Evolutionary conservation across 2,113 vertebrate species (phyloP).

Genomic region (Zingel zingel): DNA sequence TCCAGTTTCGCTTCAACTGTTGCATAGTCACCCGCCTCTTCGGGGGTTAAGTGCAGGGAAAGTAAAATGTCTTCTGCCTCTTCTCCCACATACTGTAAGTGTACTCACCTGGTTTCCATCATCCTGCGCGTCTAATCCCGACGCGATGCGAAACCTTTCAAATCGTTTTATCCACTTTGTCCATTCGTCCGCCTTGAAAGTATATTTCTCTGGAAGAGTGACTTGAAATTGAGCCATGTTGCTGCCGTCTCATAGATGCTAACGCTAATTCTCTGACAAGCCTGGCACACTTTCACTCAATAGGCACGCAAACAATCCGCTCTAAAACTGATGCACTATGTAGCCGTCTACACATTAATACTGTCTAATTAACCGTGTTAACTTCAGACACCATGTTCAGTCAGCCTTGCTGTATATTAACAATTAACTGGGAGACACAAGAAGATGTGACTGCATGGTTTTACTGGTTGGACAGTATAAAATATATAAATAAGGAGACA

Average conservation of each 20-base stretch:
- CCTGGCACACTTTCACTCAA: no score
- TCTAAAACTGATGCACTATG: no score
- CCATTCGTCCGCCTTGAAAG: neutral
- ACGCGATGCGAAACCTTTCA: neutral
- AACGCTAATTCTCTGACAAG: no score
- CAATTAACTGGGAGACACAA: no score
- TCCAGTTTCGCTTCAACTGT: neutral
- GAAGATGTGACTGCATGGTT: no score
- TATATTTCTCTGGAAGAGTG: neutral
- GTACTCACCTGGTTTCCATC: neutral
- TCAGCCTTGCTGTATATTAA: no score
- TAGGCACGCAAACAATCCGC: no score
- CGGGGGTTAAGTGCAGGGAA: neutral
- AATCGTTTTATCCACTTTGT: constrained; percentile 1
- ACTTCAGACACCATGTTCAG: neutral
- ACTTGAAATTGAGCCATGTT: neutral
- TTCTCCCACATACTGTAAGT: neutral
- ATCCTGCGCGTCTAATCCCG: neutral
- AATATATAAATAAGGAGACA: no score
- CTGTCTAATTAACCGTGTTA: neutral
- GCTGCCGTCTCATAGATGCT: neutral
- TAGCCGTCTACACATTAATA: no score
- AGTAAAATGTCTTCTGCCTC: neutral
- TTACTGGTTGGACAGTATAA: no score
- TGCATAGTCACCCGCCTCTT: neutral